Percentiles rank a stretch among this genome's conserved stretches.
Evolutionary conservation across 1,140 invertebrate species (phyloP).

Genomic region (Caerostris darwini): DNA sequence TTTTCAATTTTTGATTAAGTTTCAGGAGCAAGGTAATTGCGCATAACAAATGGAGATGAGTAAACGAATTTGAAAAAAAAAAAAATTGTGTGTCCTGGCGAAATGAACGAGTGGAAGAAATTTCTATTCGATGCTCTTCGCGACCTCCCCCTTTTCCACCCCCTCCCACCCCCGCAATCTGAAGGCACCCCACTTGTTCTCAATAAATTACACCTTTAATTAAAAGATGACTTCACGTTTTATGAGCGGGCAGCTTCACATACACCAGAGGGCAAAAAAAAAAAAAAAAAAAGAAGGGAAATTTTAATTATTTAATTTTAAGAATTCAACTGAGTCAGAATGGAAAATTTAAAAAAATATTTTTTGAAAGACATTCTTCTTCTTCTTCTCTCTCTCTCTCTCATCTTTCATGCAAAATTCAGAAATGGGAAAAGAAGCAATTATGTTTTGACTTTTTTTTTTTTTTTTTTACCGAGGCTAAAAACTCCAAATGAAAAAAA

Average conservation of each 20-base stretch:
- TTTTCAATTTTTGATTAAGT: too few relatives aligned
- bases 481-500: too few relatives aligned
- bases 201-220: constrained; percentile 17
- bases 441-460: not conserved
- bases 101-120: not conserved
- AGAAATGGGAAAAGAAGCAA: not conserved
- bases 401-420: not conserved
- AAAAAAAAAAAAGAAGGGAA: not conserved
- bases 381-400: too few relatives aligned
- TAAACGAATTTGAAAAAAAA: not conserved
- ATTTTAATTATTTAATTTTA: not conserved
- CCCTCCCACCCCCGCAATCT: not conserved
- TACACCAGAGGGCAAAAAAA: not conserved
- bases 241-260: not conserved
- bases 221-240: not conserved
- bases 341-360: not conserved
- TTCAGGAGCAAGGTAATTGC: not conserved
- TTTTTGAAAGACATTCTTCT: not conserved
- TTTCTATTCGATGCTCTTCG: not conserved
- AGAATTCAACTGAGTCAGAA: not conserved
- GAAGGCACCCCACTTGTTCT: not conserved
- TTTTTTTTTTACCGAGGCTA: not conserved
- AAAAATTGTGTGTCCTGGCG: not conserved
- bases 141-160: not conserved
- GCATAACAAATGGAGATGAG: not conserved